Conservation (phyloP, 2,888 invertebrate species). For the Pseudococcus viburni region DNA sequence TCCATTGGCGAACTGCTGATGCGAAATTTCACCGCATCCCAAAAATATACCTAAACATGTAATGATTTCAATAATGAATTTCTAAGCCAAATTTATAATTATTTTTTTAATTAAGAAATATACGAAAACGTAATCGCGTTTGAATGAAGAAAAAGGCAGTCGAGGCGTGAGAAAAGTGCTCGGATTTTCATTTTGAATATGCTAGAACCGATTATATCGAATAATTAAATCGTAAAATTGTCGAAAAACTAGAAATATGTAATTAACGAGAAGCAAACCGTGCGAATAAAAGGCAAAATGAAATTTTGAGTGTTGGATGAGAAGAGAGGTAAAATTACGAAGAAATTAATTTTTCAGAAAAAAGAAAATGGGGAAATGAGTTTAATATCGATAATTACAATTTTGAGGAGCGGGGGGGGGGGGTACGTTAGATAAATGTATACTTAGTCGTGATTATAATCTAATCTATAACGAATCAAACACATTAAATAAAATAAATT, state of each 20-base stretch:
- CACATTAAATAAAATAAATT: too few species aligned
- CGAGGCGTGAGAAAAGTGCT: neutral
- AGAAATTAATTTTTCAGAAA: too few species aligned
- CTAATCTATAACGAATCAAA: too few species aligned
- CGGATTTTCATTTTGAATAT: neutral
- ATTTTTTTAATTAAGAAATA: conserved; percentile 7
- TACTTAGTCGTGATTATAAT: too few species aligned
- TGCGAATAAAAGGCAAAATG: too few species aligned
- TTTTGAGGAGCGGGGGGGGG: too few species aligned
- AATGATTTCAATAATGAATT: neutral
- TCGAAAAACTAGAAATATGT: neutral
- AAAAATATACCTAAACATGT: neutral
- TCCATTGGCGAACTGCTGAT: neutral
- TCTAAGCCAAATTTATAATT: neutral
- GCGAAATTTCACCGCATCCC: neutral
- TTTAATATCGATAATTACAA: too few species aligned
- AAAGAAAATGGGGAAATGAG: too few species aligned
- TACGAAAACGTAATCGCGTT: neutral
- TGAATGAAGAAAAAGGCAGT: neutral
- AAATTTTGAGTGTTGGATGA: too few species aligned
- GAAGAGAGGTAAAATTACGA: too few species aligned
- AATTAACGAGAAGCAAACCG: too few species aligned
- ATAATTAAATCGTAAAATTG: neutral
- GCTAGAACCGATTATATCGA: neutral
- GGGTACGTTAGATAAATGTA: too few species aligned